phyloP scores from a whole-genome alignment of 2,797 vertebrate genomes.

The Bufotes viridis region DNA sequence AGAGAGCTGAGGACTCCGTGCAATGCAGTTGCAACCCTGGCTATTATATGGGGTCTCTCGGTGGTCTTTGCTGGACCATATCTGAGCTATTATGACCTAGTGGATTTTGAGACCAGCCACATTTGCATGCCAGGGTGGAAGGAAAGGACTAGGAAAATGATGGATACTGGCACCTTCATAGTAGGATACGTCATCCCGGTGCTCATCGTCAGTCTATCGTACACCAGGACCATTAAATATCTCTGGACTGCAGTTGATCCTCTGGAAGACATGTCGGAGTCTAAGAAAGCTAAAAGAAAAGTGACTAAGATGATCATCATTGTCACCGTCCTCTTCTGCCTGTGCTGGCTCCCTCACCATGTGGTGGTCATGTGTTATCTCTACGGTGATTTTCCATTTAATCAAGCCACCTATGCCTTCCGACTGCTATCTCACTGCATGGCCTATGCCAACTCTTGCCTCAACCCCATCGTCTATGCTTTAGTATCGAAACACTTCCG shows the following conservation, averaged over 20 bases:
- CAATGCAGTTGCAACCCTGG: slow-evolving; percentile 83
- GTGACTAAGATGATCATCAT: slow-evolving; percentile 93
- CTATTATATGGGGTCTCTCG: slow-evolving; percentile 87
- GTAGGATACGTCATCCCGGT: slow-evolving; percentile 86
- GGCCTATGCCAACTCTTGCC: slow-evolving; percentile 91
- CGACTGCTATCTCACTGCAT: slow-evolving; percentile 89
- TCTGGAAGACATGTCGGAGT: slow-evolving; percentile 85
- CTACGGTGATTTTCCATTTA: slow-evolving; percentile 89
- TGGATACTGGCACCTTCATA: slow-evolving; percentile 87
- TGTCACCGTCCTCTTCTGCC: slow-evolving; percentile 88
- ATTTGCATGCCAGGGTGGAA: slow-evolving; percentile 89
- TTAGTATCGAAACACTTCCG: slow-evolving; percentile 89
- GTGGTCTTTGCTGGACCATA: slow-evolving; percentile 86
- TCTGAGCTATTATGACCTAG: slow-evolving; percentile 86
- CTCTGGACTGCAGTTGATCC: slow-evolving; percentile 89
- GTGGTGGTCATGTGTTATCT: slow-evolving; percentile 86
- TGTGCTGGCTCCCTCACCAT: slow-evolving; percentile 89
- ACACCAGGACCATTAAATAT: slow-evolving; percentile 88
- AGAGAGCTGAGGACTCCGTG: slow-evolving; percentile 83
- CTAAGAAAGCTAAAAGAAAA: slow-evolving; percentile 86
- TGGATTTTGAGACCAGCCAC: slow-evolving; percentile 82
- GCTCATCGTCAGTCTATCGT: slow-evolving; percentile 85
- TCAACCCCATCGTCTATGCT: slow-evolving; percentile 89
- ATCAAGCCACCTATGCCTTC: slow-evolving; percentile 87
- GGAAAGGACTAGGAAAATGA: slow-evolving; percentile 81